phyloP scores from a whole-genome alignment of 1,140 invertebrate genomes.

The Ylistrum balloti region DNA sequence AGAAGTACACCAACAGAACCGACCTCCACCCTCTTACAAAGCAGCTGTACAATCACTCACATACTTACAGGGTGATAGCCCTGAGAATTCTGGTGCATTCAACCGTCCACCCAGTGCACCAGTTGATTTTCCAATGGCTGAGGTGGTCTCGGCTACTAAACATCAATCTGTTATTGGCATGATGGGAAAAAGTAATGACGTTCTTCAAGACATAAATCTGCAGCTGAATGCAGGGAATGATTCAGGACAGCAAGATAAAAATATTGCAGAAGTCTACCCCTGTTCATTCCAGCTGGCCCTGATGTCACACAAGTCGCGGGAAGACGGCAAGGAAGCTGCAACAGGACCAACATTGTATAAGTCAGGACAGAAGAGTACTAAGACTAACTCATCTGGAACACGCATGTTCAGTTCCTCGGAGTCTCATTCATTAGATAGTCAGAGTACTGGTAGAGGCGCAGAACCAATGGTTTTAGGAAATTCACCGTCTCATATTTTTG shows the following conservation, averaged over 20 bases:
- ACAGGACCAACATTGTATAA: not conserved
- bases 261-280: not conserved
- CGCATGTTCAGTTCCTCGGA: not conserved
- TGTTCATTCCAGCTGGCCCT: constrained; percentile 6
- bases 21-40: constrained; percentile 55
- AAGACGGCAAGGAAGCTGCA: not conserved
- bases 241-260: not conserved
- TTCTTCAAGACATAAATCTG: not conserved
- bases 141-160: not conserved
- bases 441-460: not conserved
- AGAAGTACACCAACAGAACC: not conserved
- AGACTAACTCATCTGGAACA: not conserved
- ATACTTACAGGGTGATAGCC: not conserved
- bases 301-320: not conserved
- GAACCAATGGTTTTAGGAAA: not conserved
- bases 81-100: not conserved
- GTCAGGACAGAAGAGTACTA: not conserved
- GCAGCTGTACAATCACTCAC: constrained; percentile 50
- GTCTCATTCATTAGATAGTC: not conserved
- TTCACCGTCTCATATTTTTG: not conserved
- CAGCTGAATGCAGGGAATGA: not conserved
- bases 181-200: not conserved
- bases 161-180: constrained; percentile 45
- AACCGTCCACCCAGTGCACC: constrained; percentile 9
- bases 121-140: not conserved